phyloP scores from a whole-genome alignment of 2,888 invertebrate genomes.

The Tromatobia lineatoria region DNA sequence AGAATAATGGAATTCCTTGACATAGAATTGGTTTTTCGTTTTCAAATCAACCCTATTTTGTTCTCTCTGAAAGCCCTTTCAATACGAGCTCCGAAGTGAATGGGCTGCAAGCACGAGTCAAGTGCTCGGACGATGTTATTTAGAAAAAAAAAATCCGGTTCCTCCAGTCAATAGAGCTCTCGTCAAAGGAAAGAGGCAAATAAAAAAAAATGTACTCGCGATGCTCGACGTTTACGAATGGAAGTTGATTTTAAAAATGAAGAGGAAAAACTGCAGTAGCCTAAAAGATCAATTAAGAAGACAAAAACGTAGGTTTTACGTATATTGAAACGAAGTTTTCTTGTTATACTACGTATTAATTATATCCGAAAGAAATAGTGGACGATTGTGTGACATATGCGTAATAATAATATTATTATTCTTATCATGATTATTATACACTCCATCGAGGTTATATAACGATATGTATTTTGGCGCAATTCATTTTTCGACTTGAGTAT shows the following conservation, averaged over 20 bases:
- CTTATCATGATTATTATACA: slow-evolving; percentile 12
- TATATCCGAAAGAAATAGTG: slow-evolving; percentile 52
- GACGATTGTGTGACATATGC: slow-evolving; percentile 43
- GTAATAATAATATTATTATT: slow-evolving; percentile 23
- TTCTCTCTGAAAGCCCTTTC: background rate
- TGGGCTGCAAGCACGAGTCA: slow-evolving; percentile 13
- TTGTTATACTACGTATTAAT: slow-evolving; percentile 59
- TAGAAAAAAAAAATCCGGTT: slow-evolving; percentile 61
- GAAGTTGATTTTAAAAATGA: slow-evolving; percentile 42
- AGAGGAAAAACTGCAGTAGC: slow-evolving; percentile 39
- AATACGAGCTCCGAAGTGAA: slow-evolving; percentile 7
- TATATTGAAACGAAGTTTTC: slow-evolving; percentile 57
- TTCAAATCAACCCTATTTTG: background rate
- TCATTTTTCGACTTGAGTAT: slow-evolving; percentile 38
- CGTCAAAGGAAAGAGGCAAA: background rate
- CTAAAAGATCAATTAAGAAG: slow-evolving; percentile 68
- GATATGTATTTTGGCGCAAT: slow-evolving; percentile 53
- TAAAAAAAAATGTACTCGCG: slow-evolving; percentile 38
- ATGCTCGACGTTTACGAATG: slow-evolving; percentile 34
- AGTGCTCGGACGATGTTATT: slow-evolving; percentile 44
- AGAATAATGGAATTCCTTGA: too few relatives aligned
- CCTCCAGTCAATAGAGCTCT: slow-evolving; percentile 65
- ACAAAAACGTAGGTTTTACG: slow-evolving; percentile 51
- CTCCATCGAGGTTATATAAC: slow-evolving; percentile 43
- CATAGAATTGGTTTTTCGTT: background rate